Evolutionary conservation across 2,797 vertebrate genomes (phyloP), one percentile per base, ranked within the genome.

Genomic region (Danionella dracula): DNA sequence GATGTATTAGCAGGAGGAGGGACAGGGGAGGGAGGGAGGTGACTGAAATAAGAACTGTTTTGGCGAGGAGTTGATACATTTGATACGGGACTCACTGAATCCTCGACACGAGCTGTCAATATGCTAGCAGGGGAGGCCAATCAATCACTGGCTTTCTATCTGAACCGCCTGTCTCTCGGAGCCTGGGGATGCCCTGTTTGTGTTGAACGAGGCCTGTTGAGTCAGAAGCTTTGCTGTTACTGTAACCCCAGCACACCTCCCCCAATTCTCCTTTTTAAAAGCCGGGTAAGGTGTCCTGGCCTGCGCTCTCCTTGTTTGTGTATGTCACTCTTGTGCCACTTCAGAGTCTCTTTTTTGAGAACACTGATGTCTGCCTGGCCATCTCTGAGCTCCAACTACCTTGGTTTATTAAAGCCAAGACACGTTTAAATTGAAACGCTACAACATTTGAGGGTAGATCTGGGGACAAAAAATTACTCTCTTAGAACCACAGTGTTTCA

Each of bases 31-130:
- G 76, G 75, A 66, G 79, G 80, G 71, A 72, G 61, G 16, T 15
- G 57, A 73, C 77, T 79, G 76, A 78, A 78, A 76, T 75, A 69
- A 76, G 73, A 72, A 65, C 76, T 68, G 68, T 71, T 75, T 76
- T 67, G 74, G 72, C 60, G 76, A 80, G 73, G 77, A 83, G 81
- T 84, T 88, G 84, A 87, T 87, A 80, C 83, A 85, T 87, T 74
- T 88, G 81, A 88, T 89, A 82, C 84, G 81, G 78, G 80, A 84
- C 71, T 74, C 83, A 80, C 76, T 82, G 85, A 68, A 70, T 74
- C 73, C 81, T 83, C 86, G 88, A 90, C 89, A 89, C 83, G 79
- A 87, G 79, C 88, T 91, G 89, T 90, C 88, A 83, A 80, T 82
- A 78, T 75, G 82, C 81, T 84, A 85, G 85, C 86, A 85, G 85